Base-by-base conservation (phyloP, 2,113 vertebrate species). In the Cheirogaleus medius region DNA sequence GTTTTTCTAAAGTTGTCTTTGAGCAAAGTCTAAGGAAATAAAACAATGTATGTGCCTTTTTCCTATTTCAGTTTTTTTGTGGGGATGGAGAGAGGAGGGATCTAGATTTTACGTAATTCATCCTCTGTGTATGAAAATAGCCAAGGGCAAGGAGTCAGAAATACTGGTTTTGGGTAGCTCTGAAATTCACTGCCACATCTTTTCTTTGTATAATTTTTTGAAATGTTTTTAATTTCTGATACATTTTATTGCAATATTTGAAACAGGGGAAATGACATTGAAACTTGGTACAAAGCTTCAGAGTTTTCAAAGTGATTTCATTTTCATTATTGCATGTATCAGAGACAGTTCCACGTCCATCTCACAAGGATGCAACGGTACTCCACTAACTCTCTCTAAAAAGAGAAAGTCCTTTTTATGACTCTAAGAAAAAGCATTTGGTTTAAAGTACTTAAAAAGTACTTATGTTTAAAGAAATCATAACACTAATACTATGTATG, bases 21-120 rank as follows among this genome's bases (percentile, higher is more conserved):
- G 11, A 58, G 32, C 34, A n/a, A 63, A 56, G 37, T 39, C 32
- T 49, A 15, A 63, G 63, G 20, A 42, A 82, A 60, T 7, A 63
- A 89, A 81, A 49, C 3, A 73, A 37, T 18, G 29, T 1, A n/a
- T 8, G 5, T 37, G 6, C 1, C 58, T 66, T 87, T 29, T 69
- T 3, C 52, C 21, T 56, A 34, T 15, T 76, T 66, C 12, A 49
- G 12, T 21, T 5, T 20, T 20, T 63, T 25, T 14, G 47, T 29
- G 4, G 21, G 5, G 5, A 12, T 21, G 29, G 21, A 56, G 7
- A 2, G 47, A 10, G 13, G 2, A 10, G 13, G 12, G 12, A 5
- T 21, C 37, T 2, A 29, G 44, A 37, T 4, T 14, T 81, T 10
- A 42, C 0, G 4, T 7, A 25, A 13, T 82, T 44, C 6, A 17